These are phyloP conservation scores for Cryptotermes secundus DNA, from an alignment of 1,140 invertebrate genomes.

Conservation along the genomic window DNA sequence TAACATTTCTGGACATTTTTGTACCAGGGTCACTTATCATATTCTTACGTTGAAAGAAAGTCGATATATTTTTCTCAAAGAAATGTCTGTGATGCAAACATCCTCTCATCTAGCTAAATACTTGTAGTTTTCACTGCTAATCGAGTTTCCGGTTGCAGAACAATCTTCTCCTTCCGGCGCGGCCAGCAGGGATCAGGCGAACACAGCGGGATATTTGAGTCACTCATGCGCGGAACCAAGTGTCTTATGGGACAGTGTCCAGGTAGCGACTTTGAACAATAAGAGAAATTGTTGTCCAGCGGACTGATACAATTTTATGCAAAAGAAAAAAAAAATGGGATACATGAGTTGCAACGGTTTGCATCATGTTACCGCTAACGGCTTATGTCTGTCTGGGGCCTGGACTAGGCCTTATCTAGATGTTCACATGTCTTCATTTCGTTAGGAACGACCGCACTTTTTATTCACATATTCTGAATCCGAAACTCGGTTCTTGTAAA, in stretches of 20 bases:
- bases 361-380: neutral
- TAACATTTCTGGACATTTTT: neutral
- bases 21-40: too few species aligned
- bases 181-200: neutral
- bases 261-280: neutral
- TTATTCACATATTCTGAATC: too few species aligned
- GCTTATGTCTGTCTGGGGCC: neutral
- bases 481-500: too few species aligned
- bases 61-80: too few species aligned
- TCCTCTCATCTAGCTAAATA: too few species aligned
- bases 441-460: too few species aligned
- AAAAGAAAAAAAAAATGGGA: neutral
- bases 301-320: constrained; percentile 10
- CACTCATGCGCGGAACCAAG: neutral
- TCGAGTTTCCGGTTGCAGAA: neutral
- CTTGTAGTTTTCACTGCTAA: too few species aligned
- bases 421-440: neutral
- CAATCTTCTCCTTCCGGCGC: neutral
- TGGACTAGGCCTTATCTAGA: neutral
- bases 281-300: neutral
- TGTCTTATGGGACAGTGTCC: neutral
- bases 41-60: too few species aligned
- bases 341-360: constrained; percentile 1
- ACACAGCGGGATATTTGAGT: neutral
- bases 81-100: too few species aligned